Evolutionary conservation across 2,888 invertebrate genomes (phyloP), one percentile per base, ranked within the genome.

Genomic region (Epistrophella euchroma): DNA sequence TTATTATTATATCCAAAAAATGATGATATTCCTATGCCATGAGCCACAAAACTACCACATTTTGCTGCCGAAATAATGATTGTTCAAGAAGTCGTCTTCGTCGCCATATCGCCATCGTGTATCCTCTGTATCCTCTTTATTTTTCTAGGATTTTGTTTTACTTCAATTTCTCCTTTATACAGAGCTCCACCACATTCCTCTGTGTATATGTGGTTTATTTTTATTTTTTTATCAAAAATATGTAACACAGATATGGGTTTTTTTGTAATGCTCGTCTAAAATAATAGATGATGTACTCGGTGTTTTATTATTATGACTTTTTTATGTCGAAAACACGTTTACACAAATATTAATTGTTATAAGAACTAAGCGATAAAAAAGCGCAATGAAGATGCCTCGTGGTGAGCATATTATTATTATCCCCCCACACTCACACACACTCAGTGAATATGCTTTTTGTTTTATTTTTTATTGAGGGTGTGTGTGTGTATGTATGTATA

Each of bases 1-100:
- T 79, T 84, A 79, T 84, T 64, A 66, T 66, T 35, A 47, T 66
- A 47, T 47, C 66, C 71, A 64, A 84, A 80, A 79, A 66, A 74
- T 74, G 62, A 83, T 75, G 70, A 84, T 84, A 45, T 71, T 84
- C 35, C 77, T 62, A 37, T 64, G 74, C 79, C 74, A 84, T 75
- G 56, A 73, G 79, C 74, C 47, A 77, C 74, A 52, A 68, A 84
- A 84, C 84, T 75, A 79, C 74, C 73, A 78, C 73, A 83, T 40
- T 72, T 78, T 83, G 55, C 68, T 78, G 78, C 68, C 73, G 79
- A 79, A 84, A 66, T 66, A 79, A 79, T 71, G 70, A 75, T 84
- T 71, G 64, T 79, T 84, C 43, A 84, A 79, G 83, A 75, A 84
- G 64, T 74, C 47, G 32, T 68, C 47, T 47, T 50, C 32, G 47